Evolutionary conservation across 2,888 invertebrate species (phyloP).

Genomic region (Iselma pallidipennis): DNA sequence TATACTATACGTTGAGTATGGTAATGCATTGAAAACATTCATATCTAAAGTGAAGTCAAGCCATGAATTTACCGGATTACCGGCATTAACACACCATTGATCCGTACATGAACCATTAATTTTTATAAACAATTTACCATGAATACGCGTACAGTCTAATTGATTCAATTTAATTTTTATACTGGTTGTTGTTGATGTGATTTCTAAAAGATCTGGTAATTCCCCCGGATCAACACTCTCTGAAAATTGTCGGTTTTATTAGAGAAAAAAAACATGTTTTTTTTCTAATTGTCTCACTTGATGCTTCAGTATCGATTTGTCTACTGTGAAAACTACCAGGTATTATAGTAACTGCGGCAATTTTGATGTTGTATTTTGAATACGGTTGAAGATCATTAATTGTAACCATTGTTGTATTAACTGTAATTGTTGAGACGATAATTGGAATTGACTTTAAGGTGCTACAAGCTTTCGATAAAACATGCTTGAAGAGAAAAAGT

Average conservation of each 20-base stretch:
- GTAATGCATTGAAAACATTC: background rate
- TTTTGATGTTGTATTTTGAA: background rate
- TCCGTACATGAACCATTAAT: background rate
- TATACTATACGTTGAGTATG: constrained; percentile 2
- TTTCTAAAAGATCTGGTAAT: background rate
- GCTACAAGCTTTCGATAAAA: background rate
- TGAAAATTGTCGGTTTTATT: background rate
- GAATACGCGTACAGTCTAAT: background rate
- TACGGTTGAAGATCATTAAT: background rate
- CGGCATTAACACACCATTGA: background rate
- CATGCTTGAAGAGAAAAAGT: background rate
- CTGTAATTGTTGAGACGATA: background rate
- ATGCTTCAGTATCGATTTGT: background rate
- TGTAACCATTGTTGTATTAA: background rate
- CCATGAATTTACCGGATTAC: background rate
- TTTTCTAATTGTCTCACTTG: background rate
- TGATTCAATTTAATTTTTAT: background rate
- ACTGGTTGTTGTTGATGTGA: background rate
- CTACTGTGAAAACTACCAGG: background rate
- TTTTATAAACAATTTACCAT: background rate
- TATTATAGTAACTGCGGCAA: background rate
- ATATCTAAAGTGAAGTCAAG: background rate
- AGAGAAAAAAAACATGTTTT: too few species aligned
- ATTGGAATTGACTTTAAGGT: background rate
- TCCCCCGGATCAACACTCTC: background rate